Evolutionary conservation across 2,888 invertebrate genomes (phyloP), one percentile per base, ranked within the genome.

Genomic region (Macrophya annulata): DNA sequence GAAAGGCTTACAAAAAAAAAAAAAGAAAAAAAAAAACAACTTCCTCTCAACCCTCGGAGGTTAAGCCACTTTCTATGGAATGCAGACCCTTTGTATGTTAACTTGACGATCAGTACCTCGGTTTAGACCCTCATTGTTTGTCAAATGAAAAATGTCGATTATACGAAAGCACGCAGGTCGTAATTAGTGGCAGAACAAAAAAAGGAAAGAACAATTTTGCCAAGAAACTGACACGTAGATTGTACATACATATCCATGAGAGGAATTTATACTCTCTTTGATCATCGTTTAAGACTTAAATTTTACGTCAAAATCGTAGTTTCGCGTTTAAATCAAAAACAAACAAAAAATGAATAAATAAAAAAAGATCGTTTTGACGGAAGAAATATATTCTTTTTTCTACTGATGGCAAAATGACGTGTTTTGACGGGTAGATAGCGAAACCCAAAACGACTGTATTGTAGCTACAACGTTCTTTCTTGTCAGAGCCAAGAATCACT

Each of bases 1-100:
- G 77, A 51, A 77, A 77, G 55, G 77, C 55, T 77, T 55, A 55
- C 21, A 37, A 25, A 77, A 77, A 77, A 71, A 71, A 17, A 37
- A 15, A 12, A 55, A 37, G 15, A 77, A 77, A 77, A 71, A 71
- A 17, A 37, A 15, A 12, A 55, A 15, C 45, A 45, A 45, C 45
- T 6, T 12, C 45, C 21, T 45, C n/a, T 74, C 31, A 55, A 43
- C 55, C 48, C 10, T 51, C 15, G 55, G 77, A 17, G 31, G 51
- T 48, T 77, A n/a, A 77, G 48, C 77, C 37, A 77, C 51, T 77
- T 77, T 17, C 51, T 9, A 25, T 77, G 12, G 31, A 55, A 77
- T 31, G 6, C 48, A 51, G 21, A 48, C 17, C 77, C 51, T 77
- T 31, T 77, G 37, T 68, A 68, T 55, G 77, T 31, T 51, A 77